Evolutionary conservation across 1,140 invertebrate species (phyloP), one percentile per base, ranked within the genome.

Genomic region (Neodiprion virginianus): DNA sequence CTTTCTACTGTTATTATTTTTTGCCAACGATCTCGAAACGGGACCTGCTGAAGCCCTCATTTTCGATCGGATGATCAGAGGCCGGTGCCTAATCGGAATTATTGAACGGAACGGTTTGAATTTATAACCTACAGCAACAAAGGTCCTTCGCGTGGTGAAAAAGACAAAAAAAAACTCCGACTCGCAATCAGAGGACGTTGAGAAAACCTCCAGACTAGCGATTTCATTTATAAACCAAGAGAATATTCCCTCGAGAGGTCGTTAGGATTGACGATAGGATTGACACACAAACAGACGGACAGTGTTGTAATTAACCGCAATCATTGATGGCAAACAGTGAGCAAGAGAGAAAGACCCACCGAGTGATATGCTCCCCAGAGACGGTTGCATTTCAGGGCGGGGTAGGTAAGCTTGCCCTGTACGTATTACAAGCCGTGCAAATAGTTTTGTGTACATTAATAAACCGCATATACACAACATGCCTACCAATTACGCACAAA

Each of bases 221-320:
- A 40, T 40, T 40, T 40, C 28, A 40, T 40, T 40, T 61, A 12
- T 61, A 67, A 28, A 65, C 47, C 48, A 50, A 74, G 65, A 28
- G 69, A 68, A 48, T 67, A 23, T 74, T 80, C 80, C 78, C 80
- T 72, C 74, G 80, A 74, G 80, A 68, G 69, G 79, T 81, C 79
- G 80, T 81, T 81, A 81, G 74, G 74, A 72, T 75, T 14, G 12
- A 48, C 73, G 47, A 72, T 71, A 70, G 69, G 73, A 72, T 81
- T 81, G 80, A 81, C 80, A 78, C 80, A 81, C 80, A 81, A 81
- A 81, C 78, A 81, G 74, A 74, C 76, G 21, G 74, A 76, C 66
- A 78, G 79, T 76, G 80, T 81, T 81, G 80, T 81, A 81, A 81
- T 81, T 81, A 81, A 81, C 80, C 80, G 78, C 80, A 81, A 81